Base-by-base conservation (phyloP, 2,113 vertebrate genomes). In the Conger conger region DNA sequence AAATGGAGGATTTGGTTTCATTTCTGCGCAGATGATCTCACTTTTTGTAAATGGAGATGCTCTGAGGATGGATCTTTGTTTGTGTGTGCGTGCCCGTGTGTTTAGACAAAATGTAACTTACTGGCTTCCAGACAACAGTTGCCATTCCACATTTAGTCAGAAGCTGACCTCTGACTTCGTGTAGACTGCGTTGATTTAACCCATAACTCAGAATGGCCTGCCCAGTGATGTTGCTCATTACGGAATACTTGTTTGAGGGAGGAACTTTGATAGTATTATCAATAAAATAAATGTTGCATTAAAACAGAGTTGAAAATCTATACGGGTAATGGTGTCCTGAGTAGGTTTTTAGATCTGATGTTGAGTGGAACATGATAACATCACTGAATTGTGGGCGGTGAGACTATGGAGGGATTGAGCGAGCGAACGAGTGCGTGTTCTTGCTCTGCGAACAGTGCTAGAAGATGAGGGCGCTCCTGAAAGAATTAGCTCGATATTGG, bases 131-230 rank as follows among this genome's bases (percentile, higher is more conserved):
- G 42, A 35, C 35, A 13, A 45, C 42, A 54, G 30, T 78, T n/a
- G 33, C 18, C 13, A 13, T 78, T 37, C 36, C 68, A n/a, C n/a
- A n/a, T 37, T 20, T 77, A 37, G 73, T 15, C n/a, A 78, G 73
- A 84, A 38, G 35, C 76, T 84, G 77, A 80, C 30, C 77, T 63
- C 80, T 60, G 37, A 42, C 77, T 79, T 40, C 16, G 30, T 36
- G 16, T 78, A 38, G 68, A 33, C 68, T 73, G 68, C 33, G 68
- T 73, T 73, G 68, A 73, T 73, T 73, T 73, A 73, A 73, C 68
- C 68, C n/a, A 33, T 73, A 30, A 33, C 27, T 30, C 7, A 18
- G 36, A 35, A 78, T 38, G 33, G 8, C 30, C 36, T 78, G 76
- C 18, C 76, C 76, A 37, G 13, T 78, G 76, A 18, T 38, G 35